Base-by-base conservation (phyloP, 1,140 invertebrate species). In the Epicauta chinensis region DNA sequence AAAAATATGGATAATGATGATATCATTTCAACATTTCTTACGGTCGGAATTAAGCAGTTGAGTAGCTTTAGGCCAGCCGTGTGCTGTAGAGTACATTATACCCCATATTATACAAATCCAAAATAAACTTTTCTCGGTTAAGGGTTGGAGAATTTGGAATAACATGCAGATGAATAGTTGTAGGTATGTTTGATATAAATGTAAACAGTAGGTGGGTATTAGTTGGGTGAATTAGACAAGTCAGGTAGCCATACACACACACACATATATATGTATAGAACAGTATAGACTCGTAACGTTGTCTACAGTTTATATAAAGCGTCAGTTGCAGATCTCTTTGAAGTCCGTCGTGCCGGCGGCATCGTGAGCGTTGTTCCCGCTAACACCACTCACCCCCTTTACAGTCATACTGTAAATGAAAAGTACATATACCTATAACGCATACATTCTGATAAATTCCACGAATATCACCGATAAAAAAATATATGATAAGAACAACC, bases 301-400 rank as follows among this genome's bases (percentile, higher is more conserved):
- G 57, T 53, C 41, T 48, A 43, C 53, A 51, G 57, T 59, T 59
- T 52, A 59, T 52, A 55, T 51, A 37, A 54, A 58, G 55, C 53
- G 59, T 60, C 59, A 60, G 52, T 51, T 60, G 49, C 59, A 60
- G 59, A 60, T 58, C 59, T 48, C 59, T 60, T 60, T 60, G 59
- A 60, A 60, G 59, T 60, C 52, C 50, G 47, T 36, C 34, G 43
- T 51, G 54, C 58, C 55, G 29, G 23, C 49, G 56, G 56, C 56
- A 48, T 44, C 51, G 46, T 23, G 45, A 55, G 40, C 53, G 53
- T 34, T 41, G 36, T 49, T 44, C 41, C 46, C 46, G 39, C 16
- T 23, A n/a, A 16, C 30, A 34, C 16, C 53, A 17, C 2, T 44
- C 44, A n/a, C 53, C 46, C 3, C 40, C 12, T 44, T 37, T 12